Evolutionary conservation across 2,888 invertebrate genomes (phyloP).

Genomic region (Drosophila algonquin): DNA sequence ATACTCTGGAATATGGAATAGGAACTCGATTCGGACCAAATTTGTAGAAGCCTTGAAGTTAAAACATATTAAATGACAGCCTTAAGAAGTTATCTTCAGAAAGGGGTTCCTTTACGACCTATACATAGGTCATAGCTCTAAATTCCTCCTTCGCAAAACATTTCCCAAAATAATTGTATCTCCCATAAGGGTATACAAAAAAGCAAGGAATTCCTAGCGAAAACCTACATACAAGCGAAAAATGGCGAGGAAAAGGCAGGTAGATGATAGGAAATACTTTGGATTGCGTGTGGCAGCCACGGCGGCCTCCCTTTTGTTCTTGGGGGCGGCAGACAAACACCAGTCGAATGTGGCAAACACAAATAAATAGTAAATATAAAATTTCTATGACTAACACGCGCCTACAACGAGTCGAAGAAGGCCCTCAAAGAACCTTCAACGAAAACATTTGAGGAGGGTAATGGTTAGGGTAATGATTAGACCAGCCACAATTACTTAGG

Average conservation of each 20-base stretch:
- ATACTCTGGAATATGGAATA: not conserved
- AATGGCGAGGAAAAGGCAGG: not conserved
- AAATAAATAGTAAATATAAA: slow-evolving; percentile 63
- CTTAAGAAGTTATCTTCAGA: too few species aligned
- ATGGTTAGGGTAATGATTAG: not conserved
- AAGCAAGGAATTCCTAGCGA: not conserved
- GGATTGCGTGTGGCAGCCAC: slow-evolving; percentile 39
- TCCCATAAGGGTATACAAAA: not conserved
- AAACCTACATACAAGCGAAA: not conserved
- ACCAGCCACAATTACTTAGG: slow-evolving; percentile 14
- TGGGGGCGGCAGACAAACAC: slow-evolving; percentile 59
- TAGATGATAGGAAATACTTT: slow-evolving; percentile 13
- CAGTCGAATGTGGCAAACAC: slow-evolving; percentile 67
- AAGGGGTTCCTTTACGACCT: too few species aligned
- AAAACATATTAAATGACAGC: too few species aligned
- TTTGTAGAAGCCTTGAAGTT: too few species aligned
- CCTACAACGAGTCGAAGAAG: slow-evolving; percentile 34
- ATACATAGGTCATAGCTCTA: too few species aligned
- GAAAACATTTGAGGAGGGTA: slow-evolving; percentile 1
- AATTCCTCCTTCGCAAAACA: not conserved
- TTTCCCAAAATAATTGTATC: not conserved
- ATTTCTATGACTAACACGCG: slow-evolving; percentile 72
- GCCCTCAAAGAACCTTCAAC: not conserved
- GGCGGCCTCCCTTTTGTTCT: slow-evolving; percentile 13
- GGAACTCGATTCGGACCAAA: not conserved